Conservation (phyloP, 2,888 invertebrate species). For the Torymus tubicola region DNA sequence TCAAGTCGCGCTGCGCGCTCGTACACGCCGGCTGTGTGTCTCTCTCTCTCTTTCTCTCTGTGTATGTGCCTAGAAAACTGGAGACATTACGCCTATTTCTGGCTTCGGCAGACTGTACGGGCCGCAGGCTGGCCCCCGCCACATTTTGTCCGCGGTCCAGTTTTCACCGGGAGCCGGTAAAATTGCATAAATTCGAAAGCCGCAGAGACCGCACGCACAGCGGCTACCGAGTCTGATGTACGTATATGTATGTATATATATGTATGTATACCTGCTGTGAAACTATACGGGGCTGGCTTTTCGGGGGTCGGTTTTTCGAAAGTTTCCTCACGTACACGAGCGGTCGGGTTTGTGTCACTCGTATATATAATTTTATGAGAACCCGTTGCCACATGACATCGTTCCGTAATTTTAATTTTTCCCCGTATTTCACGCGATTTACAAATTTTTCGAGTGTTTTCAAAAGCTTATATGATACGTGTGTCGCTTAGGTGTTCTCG, state of each 20-base stretch:
- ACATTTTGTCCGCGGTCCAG: conserved; percentile 14
- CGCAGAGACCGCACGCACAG: conserved; percentile 4
- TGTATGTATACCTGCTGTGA: not conserved
- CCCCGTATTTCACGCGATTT: too few species aligned
- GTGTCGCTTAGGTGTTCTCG: too few species aligned
- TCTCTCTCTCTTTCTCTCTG: too few species aligned
- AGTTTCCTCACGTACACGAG: conserved; percentile 30
- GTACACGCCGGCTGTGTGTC: conserved; percentile 55
- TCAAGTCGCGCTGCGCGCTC: conserved; percentile 67
- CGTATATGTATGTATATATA: not conserved
- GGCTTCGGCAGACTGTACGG: conserved; percentile 1
- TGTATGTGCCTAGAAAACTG: conserved; percentile 54
- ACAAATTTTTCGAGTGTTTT: too few species aligned
- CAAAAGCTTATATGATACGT: too few species aligned
- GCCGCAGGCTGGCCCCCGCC: not conserved
- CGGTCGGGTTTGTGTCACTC: too few species aligned
- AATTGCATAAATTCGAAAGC: conserved; percentile 47
- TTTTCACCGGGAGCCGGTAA: conserved; percentile 8
- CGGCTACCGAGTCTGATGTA: too few species aligned
- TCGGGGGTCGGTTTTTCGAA: conserved; percentile 4
- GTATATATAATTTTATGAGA: too few species aligned
- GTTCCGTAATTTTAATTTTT: too few species aligned
- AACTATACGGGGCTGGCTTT: not conserved
- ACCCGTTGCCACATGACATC: too few species aligned
- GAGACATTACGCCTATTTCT: conserved; percentile 67